A percentile compares a stretch with the other conserved stretches of the same genome.
These are phyloP conservation scores for Eudyptes chrysolophus DNA, from an alignment of 2,113 vertebrate species.

Conservation along the genomic window DNA sequence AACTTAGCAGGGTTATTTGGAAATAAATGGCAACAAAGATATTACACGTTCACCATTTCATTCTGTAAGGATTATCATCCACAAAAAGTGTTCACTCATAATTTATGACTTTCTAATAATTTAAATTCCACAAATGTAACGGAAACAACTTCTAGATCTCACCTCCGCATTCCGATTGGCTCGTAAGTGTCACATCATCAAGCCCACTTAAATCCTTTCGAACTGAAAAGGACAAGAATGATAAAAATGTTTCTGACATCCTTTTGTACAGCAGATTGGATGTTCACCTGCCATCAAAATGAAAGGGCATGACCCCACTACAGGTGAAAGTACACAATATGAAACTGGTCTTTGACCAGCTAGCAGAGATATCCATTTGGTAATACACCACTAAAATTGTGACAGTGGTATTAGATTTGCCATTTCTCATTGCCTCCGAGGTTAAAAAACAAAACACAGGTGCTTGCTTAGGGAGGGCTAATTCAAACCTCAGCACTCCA, in stretches of 20 bases:
- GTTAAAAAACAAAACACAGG: neutral
- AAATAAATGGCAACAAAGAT: neutral
- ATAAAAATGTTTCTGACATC: neutral
- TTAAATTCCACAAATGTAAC: neutral
- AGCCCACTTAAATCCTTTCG: constrained; percentile 81
- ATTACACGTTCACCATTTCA: neutral
- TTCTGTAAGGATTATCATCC: neutral
- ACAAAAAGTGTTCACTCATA: neutral
- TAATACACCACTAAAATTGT: neutral
- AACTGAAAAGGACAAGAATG: constrained; percentile 70
- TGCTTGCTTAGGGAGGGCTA: neutral
- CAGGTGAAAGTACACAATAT: neutral
- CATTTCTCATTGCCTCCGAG: neutral
- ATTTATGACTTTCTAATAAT: neutral
- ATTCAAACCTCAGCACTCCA: neutral
- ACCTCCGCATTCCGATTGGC: constrained; percentile 88
- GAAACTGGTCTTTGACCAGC: neutral
- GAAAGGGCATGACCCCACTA: neutral
- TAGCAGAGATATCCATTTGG: neutral
- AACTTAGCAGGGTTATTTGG: neutral
- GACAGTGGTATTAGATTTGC: neutral
- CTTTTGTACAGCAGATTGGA: neutral
- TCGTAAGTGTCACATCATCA: constrained; percentile 83
- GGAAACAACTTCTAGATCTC: constrained; percentile 14
- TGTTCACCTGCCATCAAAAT: neutral